Evolutionary conservation across 1,140 invertebrate genomes (phyloP).

Genomic region (Drosophila lacertosa): DNA sequence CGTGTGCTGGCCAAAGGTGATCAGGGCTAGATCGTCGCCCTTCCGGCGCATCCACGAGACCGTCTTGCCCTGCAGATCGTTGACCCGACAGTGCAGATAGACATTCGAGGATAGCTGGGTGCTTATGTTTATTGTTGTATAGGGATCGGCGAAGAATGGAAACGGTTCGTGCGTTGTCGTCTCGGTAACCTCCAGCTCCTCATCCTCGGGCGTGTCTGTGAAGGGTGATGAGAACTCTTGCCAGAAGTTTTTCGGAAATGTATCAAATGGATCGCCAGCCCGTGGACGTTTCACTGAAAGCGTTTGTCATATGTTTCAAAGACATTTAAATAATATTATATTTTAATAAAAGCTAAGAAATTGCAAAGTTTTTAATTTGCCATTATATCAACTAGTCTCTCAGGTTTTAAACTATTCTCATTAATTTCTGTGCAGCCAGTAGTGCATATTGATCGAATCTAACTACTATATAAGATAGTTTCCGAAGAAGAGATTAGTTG

Average conservation of each 20-base stretch:
- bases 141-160: conserved; percentile 87
- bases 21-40: conserved; percentile 89
- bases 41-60: conserved; percentile 91
- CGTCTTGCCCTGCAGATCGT: conserved; percentile 90
- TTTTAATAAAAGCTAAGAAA: too few species aligned
- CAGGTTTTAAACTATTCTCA: too few species aligned
- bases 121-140: conserved; percentile 87
- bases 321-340: too few species aligned
- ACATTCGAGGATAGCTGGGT: conserved; percentile 88
- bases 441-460: too few species aligned
- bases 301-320: too few species aligned
- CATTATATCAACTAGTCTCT: too few species aligned
- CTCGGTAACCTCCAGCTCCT: conserved; percentile 79
- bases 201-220: conserved; percentile 85
- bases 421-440: too few species aligned
- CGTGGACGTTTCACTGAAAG: conserved; percentile 79
- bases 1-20: conserved; percentile 91
- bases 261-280: conserved; percentile 83
- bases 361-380: too few species aligned
- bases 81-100: conserved; percentile 89
- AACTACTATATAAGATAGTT: too few species aligned
- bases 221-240: conserved; percentile 87
- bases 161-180: conserved; percentile 86
- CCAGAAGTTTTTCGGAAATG: conserved; percentile 86
- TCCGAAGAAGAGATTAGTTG: too few species aligned